Conservation (phyloP, 1,140 invertebrate genomes). For the Listronotus bonariensis region DNA sequence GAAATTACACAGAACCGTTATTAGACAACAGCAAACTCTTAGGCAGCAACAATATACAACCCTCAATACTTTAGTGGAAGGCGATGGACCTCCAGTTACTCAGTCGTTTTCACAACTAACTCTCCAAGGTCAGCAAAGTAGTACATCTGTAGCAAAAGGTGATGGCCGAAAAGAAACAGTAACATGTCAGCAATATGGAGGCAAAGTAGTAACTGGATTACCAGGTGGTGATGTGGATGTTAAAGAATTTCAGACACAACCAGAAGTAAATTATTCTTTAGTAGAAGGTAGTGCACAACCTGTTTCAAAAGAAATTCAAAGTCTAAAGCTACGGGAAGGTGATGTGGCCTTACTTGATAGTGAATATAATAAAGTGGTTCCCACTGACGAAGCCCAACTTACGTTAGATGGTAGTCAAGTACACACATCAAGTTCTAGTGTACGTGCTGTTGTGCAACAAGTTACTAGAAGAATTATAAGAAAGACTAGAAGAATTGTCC, state of each 20-base stretch:
- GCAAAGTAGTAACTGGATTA: conserved; percentile 64
- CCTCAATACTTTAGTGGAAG: conserved; percentile 51
- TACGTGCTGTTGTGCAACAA: conserved; percentile 78
- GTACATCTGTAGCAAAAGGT: conserved; percentile 63
- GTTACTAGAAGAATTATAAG: conserved; percentile 75
- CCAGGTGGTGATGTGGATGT: conserved; percentile 65
- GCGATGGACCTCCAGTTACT: conserved; percentile 57
- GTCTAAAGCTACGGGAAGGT: conserved; percentile 60
- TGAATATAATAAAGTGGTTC: conserved; percentile 54
- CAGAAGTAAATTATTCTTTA: conserved; percentile 60
- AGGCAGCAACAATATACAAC: conserved; percentile 57
- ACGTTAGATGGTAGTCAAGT: conserved; percentile 53
- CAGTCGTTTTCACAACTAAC: conserved; percentile 70
- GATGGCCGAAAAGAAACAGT: conserved; percentile 67
- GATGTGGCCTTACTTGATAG: conserved; percentile 54
- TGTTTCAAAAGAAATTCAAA: conserved; percentile 60
- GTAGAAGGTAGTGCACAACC: conserved; percentile 60
- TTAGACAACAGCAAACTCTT: conserved; percentile 60
- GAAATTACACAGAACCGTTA: conserved; percentile 65
- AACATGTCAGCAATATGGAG: conserved; percentile 65
- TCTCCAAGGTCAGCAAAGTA: conserved; percentile 66
- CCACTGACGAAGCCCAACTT: conserved; percentile 36
- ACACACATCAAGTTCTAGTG: conserved; percentile 63
- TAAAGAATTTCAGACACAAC: conserved; percentile 67
- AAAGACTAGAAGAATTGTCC: conserved; percentile 73